Conservation (phyloP, 2,113 vertebrate genomes). For the Bubo scandiacus region DNA sequence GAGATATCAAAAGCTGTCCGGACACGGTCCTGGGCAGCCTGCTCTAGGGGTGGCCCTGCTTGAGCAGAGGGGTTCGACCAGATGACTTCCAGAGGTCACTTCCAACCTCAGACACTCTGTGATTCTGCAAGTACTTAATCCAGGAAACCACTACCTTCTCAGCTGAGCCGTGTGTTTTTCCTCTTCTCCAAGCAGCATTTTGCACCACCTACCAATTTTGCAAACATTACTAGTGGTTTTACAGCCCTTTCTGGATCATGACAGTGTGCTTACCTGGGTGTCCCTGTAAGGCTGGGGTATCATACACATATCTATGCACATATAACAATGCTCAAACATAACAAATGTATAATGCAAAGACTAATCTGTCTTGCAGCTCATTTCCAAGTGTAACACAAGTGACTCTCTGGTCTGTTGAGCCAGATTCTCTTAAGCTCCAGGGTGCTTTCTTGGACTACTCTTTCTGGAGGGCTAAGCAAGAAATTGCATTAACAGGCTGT, state of each 20-base stretch:
- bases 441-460: background rate
- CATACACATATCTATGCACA: background rate
- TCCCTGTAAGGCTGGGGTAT: background rate
- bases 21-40: background rate
- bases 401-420: background rate
- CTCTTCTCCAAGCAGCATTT: background rate
- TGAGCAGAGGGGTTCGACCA: background rate
- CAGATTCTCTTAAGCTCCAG: background rate
- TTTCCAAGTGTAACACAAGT: background rate
- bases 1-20: background rate
- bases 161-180: background rate
- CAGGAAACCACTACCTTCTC: background rate
- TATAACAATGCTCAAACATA: background rate
- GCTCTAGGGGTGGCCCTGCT: background rate
- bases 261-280: background rate
- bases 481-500: background rate
- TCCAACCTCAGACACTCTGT: background rate
- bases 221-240: background rate
- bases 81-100: background rate
- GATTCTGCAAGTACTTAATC: background rate
- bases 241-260: background rate
- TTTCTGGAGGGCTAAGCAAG: background rate
- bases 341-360: background rate
- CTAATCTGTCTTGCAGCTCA: background rate
- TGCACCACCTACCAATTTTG: background rate